Conservation (phyloP, 2,113 vertebrate genomes). For the Nestor notabilis region DNA sequence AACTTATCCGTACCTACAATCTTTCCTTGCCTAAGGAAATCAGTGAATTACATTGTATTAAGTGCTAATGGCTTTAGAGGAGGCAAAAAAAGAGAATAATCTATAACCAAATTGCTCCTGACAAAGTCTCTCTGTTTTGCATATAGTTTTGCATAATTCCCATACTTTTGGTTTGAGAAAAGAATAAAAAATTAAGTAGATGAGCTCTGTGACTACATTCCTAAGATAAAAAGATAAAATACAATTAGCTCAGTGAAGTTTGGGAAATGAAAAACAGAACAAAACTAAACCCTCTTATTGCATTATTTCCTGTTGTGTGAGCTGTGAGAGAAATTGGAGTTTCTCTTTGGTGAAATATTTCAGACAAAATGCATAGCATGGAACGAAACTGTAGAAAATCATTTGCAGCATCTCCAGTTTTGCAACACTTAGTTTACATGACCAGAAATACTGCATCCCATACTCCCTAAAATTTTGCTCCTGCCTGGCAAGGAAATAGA, state of each 20-base stretch:
- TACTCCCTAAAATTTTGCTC: neutral
- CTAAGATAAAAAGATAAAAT: constrained; percentile 5
- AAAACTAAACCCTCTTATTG: neutral
- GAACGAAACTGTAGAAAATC: neutral
- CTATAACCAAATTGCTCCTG: neutral
- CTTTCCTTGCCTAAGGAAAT: constrained; percentile 14
- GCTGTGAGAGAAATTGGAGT: neutral
- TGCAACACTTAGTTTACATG: neutral
- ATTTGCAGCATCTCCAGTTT: neutral
- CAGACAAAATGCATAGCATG: neutral
- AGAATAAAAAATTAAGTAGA: neutral
- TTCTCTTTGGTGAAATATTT: neutral
- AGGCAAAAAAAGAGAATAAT: neutral
- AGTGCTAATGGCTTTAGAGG: neutral
- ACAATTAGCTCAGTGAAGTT: neutral
- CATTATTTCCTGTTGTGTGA: neutral
- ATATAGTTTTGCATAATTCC: neutral
- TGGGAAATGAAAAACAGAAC: neutral
- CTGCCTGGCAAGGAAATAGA: neutral
- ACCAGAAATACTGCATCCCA: neutral
- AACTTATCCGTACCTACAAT: neutral
- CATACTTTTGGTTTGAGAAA: neutral
- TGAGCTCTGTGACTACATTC: neutral
- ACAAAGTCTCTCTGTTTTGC: neutral
- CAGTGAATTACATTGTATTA: neutral